A percentile compares a stretch with the other conserved stretches of the same genome.
Evolutionary conservation across 2,888 invertebrate species (phyloP).

Genomic region (Cheilosia vulpina): DNA sequence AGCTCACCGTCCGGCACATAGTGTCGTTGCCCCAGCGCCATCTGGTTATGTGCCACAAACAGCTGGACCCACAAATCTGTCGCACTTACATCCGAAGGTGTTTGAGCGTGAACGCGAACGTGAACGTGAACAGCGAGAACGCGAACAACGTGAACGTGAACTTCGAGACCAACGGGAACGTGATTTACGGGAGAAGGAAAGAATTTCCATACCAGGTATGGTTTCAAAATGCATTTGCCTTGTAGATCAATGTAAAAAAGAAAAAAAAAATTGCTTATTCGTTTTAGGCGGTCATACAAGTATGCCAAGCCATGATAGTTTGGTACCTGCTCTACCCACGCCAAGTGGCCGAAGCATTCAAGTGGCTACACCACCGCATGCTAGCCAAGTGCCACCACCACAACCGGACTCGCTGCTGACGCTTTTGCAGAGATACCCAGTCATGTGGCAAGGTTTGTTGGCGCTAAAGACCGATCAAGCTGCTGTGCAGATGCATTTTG

Average conservation of each 20-base stretch:
- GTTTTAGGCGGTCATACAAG: conserved; percentile 75
- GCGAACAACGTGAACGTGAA: conserved; percentile 80
- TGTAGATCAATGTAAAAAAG: no score
- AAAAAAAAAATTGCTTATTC: no score
- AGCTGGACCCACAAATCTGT: conserved; percentile 75
- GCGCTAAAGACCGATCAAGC: conserved; percentile 98
- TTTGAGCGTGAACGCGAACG: conserved; percentile 78
- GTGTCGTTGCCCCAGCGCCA: conserved; percentile 82
- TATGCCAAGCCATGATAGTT: conserved; percentile 77
- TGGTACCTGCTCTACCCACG: conserved; percentile 79
- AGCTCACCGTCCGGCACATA: conserved; percentile 84
- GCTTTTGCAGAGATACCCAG: conserved; percentile 94
- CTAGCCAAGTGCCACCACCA: conserved; percentile 91
- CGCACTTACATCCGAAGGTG: conserved; percentile 80
- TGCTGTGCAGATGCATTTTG: conserved; percentile 99
- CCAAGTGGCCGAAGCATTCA: conserved; percentile 80
- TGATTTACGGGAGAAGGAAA: conserved; percentile 78
- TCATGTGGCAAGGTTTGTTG: conserved; percentile 98
- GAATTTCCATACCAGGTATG: conserved; percentile 77
- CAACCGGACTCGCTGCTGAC: conserved; percentile 92
- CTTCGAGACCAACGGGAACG: conserved; percentile 76
- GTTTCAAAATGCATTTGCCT: conserved; percentile 1
- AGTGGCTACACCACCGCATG: conserved; percentile 86
- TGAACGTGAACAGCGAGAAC: conserved; percentile 78
- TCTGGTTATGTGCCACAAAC: conserved; percentile 68